Evolutionary conservation across 2,888 invertebrate genomes (phyloP).

Genomic region (Tenthredo livida): DNA sequence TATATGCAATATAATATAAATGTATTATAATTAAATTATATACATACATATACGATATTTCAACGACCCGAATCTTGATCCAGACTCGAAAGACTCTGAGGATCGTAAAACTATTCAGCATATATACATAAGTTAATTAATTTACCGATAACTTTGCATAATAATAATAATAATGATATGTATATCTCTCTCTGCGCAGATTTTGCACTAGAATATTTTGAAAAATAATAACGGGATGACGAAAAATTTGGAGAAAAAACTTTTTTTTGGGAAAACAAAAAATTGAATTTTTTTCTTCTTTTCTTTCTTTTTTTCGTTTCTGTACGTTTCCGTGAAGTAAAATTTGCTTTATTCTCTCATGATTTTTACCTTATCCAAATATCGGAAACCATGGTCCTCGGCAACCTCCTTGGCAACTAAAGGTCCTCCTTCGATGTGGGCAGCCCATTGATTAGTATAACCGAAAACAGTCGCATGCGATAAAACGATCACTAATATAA

Average conservation of each 20-base stretch:
- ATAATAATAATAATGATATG: not conserved
- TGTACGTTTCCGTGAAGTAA: no score
- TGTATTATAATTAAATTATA: not conserved
- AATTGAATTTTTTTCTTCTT: no score
- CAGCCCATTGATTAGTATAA: slow-evolving; percentile 83
- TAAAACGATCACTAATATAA: slow-evolving; percentile 14
- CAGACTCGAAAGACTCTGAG: no score
- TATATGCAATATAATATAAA: no score
- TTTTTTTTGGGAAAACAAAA: no score
- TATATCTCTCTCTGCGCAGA: not conserved
- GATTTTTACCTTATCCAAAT: slow-evolving; percentile 79
- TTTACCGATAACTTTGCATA: not conserved
- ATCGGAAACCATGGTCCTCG: slow-evolving; percentile 81
- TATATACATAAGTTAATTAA: not conserved
- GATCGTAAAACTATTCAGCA: no score
- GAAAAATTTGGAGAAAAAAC: no score
- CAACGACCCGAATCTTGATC: not conserved
- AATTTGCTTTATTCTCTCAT: no score
- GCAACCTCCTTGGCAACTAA: slow-evolving; percentile 80
- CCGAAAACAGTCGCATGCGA: not conserved
- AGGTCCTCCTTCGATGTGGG: slow-evolving; percentile 80
- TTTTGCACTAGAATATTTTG: not conserved
- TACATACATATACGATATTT: not conserved
- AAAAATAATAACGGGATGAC: no score
- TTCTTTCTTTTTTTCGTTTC: no score